phyloP scores from a whole-genome alignment of 1,140 invertebrate genomes.

The Druon quercuslanigerum region DNA sequence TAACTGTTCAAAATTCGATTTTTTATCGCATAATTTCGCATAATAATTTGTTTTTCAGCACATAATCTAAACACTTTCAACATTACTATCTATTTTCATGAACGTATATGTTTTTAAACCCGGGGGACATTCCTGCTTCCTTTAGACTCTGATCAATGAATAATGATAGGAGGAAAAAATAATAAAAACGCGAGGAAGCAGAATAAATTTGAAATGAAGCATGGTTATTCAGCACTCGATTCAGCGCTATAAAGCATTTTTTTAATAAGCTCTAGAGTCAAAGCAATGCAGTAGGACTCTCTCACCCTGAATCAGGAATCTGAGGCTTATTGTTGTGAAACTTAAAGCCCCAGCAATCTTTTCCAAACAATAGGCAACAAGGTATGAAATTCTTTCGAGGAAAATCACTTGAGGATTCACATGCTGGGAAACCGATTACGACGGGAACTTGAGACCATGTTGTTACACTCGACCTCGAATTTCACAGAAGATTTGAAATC shows the following conservation, averaged over 20 bases:
- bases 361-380: conserved; percentile 20
- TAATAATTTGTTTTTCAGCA: no score
- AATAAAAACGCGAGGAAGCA: background rate
- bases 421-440: conserved; percentile 16
- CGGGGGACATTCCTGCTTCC: background rate
- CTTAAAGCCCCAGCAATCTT: conserved; percentile 15
- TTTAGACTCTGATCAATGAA: background rate
- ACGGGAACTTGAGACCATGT: background rate
- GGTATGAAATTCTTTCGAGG: conserved; percentile 14
- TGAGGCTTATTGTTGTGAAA: conserved; percentile 23
- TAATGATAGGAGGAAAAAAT: background rate
- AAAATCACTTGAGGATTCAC: conserved; percentile 22
- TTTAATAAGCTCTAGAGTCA: background rate
- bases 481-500: conserved; percentile 2
- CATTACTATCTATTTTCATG: no score
- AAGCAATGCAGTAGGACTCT: background rate
- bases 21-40: no score
- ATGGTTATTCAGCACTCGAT: background rate
- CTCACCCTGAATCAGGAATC: conserved; percentile 18
- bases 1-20: no score
- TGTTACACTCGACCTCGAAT: conserved; percentile 7
- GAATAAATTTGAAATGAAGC: background rate
- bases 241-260: background rate
- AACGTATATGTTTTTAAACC: no score
- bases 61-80: no score